A percentile compares a stretch with the other conserved stretches of the same genome.
phyloP scores from a whole-genome alignment of 1,140 invertebrate genomes.

The Listronotus bonariensis region DNA sequence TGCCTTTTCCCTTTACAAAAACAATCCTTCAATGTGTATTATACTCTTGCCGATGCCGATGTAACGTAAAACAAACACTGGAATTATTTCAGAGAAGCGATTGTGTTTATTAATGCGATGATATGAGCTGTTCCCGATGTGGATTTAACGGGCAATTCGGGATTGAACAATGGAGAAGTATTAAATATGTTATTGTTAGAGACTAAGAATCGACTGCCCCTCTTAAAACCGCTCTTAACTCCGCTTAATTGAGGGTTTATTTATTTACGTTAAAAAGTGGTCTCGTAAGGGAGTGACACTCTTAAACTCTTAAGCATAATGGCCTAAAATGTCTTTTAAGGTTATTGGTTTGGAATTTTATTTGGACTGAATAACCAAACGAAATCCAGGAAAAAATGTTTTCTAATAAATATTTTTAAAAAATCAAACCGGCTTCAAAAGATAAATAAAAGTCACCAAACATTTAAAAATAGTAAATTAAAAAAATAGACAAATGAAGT shows the following conservation, averaged over 20 bases:
- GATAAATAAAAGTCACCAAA: too few species aligned
- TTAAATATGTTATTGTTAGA: conserved; percentile 49
- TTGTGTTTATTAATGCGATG: conserved; percentile 52
- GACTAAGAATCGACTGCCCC: conserved; percentile 21
- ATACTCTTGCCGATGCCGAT: conserved; percentile 13
- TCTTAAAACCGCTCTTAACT: conserved; percentile 18
- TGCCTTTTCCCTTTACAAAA: conserved; percentile 19
- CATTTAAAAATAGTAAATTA: too few species aligned
- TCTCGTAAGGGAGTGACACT: conserved; percentile 8
- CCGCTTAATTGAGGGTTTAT: conserved; percentile 24
- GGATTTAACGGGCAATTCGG: conserved; percentile 42
- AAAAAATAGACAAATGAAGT: too few species aligned
- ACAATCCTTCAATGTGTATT: conserved; percentile 14
- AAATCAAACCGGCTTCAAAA: too few species aligned
- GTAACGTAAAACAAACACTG: conserved; percentile 48
- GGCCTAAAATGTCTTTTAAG: not conserved
- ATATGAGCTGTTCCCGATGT: conserved; percentile 47
- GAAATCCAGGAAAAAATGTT: too few species aligned
- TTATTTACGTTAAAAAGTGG: conserved; percentile 28
- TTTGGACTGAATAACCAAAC: too few species aligned
- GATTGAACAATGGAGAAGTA: conserved; percentile 45
- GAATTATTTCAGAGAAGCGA: conserved; percentile 49
- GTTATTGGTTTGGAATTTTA: too few species aligned
- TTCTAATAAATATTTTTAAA: too few species aligned
- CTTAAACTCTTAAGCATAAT: conserved; percentile 13